A percentile compares a stretch with the other conserved stretches of the same genome.
phyloP scores from a whole-genome alignment of 2,113 vertebrate species.

The Platysteira castanea region DNA sequence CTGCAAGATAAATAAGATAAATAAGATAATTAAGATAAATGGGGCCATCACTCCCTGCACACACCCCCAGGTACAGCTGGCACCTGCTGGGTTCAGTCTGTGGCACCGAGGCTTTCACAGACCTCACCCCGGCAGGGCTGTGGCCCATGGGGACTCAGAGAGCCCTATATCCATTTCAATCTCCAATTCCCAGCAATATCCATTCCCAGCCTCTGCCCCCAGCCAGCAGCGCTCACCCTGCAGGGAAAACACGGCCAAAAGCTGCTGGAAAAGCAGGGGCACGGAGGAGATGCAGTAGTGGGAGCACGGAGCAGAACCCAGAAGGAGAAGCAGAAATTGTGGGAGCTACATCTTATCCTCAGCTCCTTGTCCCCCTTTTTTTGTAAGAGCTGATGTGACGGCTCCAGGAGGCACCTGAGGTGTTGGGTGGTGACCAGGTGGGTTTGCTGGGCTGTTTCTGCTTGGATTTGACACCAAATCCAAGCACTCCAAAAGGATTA shows the following conservation, averaged over 20 bases:
- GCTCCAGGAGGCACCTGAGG: neutral
- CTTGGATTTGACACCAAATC: neutral
- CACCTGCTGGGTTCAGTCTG: accelerated
- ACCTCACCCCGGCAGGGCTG: neutral
- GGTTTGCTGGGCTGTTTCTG: neutral
- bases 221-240: neutral
- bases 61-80: neutral
- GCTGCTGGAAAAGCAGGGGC: neutral
- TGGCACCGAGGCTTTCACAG: neutral
- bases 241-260: neutral
- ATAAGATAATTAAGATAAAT: accelerated
- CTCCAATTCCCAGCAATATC: no score
- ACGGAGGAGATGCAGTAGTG: neutral
- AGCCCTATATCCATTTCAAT: no score
- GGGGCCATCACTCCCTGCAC: accelerated
- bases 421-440: neutral
- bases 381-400: neutral
- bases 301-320: neutral
- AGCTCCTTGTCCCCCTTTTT: neutral
- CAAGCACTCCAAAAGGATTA: neutral
- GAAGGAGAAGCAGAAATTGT: neutral
- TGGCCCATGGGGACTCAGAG: accelerated
- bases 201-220: accelerated
- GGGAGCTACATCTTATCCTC: neutral
- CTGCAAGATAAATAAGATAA: accelerated